Conservation (phyloP, 2,113 vertebrate genomes). For the Machaerirhynchus nigripectus region DNA sequence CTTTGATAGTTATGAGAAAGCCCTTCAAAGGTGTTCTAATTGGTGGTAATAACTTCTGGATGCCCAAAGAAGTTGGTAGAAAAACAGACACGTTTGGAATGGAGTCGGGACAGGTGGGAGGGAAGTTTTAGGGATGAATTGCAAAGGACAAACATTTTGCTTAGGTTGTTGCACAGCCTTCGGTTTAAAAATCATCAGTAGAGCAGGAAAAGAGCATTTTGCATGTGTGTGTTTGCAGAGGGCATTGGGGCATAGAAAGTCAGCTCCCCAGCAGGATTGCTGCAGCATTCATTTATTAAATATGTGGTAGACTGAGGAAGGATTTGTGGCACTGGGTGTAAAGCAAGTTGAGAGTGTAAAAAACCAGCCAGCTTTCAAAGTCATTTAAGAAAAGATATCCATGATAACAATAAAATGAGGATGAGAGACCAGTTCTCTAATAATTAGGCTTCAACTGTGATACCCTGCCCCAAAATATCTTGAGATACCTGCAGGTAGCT, state of each 20-base stretch:
- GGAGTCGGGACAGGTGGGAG: neutral
- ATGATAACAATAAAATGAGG: neutral
- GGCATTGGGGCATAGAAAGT: neutral
- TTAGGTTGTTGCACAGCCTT: neutral
- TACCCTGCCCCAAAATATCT: neutral
- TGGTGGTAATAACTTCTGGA: constrained; percentile 2
- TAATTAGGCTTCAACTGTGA: neutral
- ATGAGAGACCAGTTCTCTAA: neutral
- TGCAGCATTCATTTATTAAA: neutral
- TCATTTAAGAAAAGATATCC: neutral
- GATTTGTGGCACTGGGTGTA: neutral
- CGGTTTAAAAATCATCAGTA: neutral
- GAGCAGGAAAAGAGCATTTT: neutral
- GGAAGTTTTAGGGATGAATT: neutral
- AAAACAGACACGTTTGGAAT: neutral
- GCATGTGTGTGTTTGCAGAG: neutral
- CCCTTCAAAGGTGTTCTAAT: neutral
- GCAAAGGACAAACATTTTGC: neutral
- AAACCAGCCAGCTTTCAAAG: neutral
- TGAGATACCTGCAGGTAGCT: neutral
- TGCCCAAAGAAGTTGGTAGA: neutral
- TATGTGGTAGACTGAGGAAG: neutral
- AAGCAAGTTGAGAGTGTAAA: neutral
- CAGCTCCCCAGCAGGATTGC: neutral
- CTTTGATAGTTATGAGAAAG: neutral